Base-by-base conservation (phyloP, 92 coral and sea anemone species). In the Parazoanthus swiftii region DNA sequence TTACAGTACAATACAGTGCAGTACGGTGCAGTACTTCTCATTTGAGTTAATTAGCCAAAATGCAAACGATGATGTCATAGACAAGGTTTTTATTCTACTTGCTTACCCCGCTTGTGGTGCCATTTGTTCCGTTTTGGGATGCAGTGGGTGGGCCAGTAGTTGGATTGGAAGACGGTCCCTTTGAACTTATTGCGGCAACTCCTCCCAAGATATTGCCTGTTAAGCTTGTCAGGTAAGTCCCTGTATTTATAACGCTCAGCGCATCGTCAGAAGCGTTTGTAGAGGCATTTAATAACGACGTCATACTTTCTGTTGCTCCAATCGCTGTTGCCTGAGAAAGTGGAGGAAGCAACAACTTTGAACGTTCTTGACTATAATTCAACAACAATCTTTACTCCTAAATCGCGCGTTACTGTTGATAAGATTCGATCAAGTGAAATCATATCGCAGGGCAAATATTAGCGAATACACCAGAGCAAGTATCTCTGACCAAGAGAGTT, bases 121-220 rank as follows among this genome's bases (percentile, higher is more conserved):
- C 42, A 48, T 81, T 81, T 26, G 79, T 44, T 6, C 35, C 50
- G 43, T 84, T 84, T n/a, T 18, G 63, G 3, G 86, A 66, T 18
- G 77, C 58, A n/a, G 76, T 67, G 21, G 86, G 86, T 5, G 87
- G 71, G 7, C 29, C 35, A 37, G 79, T 26, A 1, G 87, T 84
- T 70, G 87, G 79, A 44, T 7, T 54, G 68, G 63, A 15, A 0
- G 29, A n/a, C 6, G 87, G 42, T 48, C 18, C 87, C 0, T n/a
- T 23, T 6, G 66, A 43, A 44, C 25, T 6, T 16, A 21, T 1
- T 15, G 21, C 23, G 3, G 87, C 87, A 46, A 84, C 87, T 6
- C 87, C 87, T 13, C 87, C 87, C 29, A 84, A 46, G 43, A 84
- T 35, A 48, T 84, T 84, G 67, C 87, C 87, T 26, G 87, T 33